Base-by-base conservation (phyloP, 2,113 vertebrate species). In the Pterocles burchelli region DNA sequence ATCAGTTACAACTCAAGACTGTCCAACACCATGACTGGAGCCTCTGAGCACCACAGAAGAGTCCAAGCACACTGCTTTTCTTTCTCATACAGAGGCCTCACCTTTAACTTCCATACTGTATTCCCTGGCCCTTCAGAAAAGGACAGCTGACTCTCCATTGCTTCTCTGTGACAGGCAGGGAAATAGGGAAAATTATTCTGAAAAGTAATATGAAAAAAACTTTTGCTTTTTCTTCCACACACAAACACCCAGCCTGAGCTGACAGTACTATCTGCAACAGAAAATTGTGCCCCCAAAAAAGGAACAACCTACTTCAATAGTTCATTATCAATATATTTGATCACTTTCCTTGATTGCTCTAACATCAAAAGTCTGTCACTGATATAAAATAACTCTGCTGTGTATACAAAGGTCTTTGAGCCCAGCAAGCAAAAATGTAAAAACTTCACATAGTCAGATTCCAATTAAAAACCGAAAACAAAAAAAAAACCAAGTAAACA, bases 1-100 rank as follows among this genome's bases (percentile, higher is more conserved):
- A 25, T 6, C 17, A 24, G 61, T 75, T 2, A 3, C 0, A 0
- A 25, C 22, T 79, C 54, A 15, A 0, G 36, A 65, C 36, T 1
- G 2, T 4, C 38, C 85, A 70, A 73, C 5, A 24, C 26, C 36
- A 4, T 1, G 4, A n/a, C 18, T 14, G 29, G 24, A 63, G 45
- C 21, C 28, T 41, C 58, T 17, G 13, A 85, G 66, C 49, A 82
- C 10, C 43, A n/a, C 22, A 45, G 13, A 5, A 7, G 18, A 34
- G 25, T 7, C 49, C 59, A 31, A 45, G 25, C 26, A 46, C 3
- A 1, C 3, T 4, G 8, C 57, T 62, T 29, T 22, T 18, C 45
- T 6, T 41, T 36, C 61, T 36, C 9, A 31, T 8, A n/a, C 3
- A 3, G n/a, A 45, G 45, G 22, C 48, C 33, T 63, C n/a, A 36